A percentile compares a stretch with the other conserved stretches of the same genome.
phyloP scores from a whole-genome alignment of 1,140 invertebrate species.

The Drosophila parvula region DNA sequence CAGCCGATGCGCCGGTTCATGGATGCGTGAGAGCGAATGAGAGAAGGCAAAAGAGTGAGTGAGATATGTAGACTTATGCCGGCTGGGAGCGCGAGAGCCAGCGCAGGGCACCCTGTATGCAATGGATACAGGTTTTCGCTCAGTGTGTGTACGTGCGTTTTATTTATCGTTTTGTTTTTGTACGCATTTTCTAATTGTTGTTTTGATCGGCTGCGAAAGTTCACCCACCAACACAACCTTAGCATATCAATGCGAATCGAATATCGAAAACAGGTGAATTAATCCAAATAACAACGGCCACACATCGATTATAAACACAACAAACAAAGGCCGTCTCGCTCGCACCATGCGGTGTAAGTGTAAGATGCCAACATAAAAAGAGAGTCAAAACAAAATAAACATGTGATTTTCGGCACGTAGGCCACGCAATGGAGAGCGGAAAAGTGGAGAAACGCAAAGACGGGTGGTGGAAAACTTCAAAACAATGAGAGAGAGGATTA shows the following conservation, averaged over 20 bases:
- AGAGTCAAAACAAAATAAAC: slow-evolving; percentile 65
- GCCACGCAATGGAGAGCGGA: slow-evolving; percentile 50
- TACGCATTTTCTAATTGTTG: slow-evolving; percentile 58
- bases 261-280: slow-evolving; percentile 19
- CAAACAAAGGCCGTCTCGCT: slow-evolving; percentile 40
- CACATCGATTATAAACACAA: slow-evolving; percentile 9
- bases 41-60: slow-evolving; percentile 4
- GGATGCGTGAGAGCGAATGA: slow-evolving; percentile 39
- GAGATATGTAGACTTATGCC: slow-evolving; percentile 22
- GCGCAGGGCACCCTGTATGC: slow-evolving; percentile 64
- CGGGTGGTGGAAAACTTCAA: slow-evolving; percentile 35
- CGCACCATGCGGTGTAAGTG: slow-evolving; percentile 44
- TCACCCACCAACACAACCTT: slow-evolving; percentile 14
- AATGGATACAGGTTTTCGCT: slow-evolving; percentile 62
- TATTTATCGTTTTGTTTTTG: slow-evolving; percentile 48
- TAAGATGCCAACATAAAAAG: slow-evolving; percentile 40
- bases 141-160: slow-evolving; percentile 41
- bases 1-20: slow-evolving; percentile 70
- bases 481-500: slow-evolving; percentile 34
- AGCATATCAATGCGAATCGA: background rate
- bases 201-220: slow-evolving; percentile 32
- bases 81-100: slow-evolving; percentile 30
- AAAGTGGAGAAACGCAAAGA: slow-evolving; percentile 31
- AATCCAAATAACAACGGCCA: background rate
- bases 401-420: slow-evolving; percentile 81